Conservation (phyloP, 2,888 invertebrate genomes). For the Himalopsyche tibetana region DNA sequence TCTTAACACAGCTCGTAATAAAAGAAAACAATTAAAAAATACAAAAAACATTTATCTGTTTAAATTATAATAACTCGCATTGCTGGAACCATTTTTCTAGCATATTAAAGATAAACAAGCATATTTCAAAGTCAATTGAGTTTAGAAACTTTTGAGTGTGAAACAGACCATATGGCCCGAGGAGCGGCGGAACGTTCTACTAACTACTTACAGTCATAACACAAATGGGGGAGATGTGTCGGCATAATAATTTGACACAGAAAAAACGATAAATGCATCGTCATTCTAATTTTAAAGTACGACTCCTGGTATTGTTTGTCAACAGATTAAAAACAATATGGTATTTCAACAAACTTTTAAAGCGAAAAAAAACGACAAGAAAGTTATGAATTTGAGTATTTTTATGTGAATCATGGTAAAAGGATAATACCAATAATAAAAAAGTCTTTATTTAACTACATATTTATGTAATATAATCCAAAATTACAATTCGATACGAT, state of each 20-base stretch:
- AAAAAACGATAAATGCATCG: constrained; percentile 30
- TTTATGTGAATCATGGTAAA: no score
- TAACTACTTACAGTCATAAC: constrained; percentile 39
- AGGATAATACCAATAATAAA: no score
- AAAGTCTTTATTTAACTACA: no score
- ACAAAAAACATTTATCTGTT: constrained; percentile 1
- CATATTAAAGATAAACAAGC: constrained; percentile 52
- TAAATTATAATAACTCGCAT: constrained; percentile 16
- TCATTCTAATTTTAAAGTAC: constrained; percentile 12
- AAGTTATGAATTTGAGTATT: no score
- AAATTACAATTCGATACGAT: no score
- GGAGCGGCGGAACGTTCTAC: constrained; percentile 15
- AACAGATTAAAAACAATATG: constrained; percentile 6
- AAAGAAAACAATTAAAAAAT: constrained; percentile 19
- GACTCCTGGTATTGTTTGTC: constrained; percentile 24
- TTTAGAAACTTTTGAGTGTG: constrained; percentile 56
- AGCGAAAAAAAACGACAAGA: no score
- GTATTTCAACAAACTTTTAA: neutral
- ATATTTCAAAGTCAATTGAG: constrained; percentile 58
- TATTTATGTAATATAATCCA: no score
- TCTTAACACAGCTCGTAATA: neutral
- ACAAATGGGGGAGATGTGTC: constrained; percentile 50
- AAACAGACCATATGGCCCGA: constrained; percentile 59
- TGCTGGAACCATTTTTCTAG: constrained; percentile 44
- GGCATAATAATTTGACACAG: constrained; percentile 40